Base-by-base conservation (phyloP, 2,888 invertebrate genomes). In the Oegoconia quadripuncta region DNA sequence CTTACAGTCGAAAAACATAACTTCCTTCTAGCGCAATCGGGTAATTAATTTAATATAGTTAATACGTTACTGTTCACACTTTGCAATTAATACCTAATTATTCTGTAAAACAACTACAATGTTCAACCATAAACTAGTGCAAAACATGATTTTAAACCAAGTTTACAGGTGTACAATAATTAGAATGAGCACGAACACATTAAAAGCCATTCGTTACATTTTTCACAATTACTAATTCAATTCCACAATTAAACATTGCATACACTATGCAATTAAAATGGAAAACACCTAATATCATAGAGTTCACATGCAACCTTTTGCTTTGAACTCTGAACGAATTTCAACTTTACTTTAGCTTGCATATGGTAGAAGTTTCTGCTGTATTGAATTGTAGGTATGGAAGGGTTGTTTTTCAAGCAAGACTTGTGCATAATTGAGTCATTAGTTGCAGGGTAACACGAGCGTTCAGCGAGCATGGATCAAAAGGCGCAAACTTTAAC, bases 401-500 rank as follows among this genome's bases (percentile, higher is more conserved):
- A 16, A 27, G 7, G 11, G 26, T 34, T 16, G 23, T 13, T 11
- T 14, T 15, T 27, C 23, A 33, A 4, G 15, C 7, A 30, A 12
- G 26, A 8, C 51, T 46, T 48, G 41, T 55, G 59, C 65, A 64
- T 74, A 81, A 80, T 79, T 78, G 72, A 79, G 72, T 78, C 72
- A 77, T 79, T 78, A 79, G 72, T 64, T 64, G 54, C 58, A 62
- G 56, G 62, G 72, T 61, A 71, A 71, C 69, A 62, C 54, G 60
- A 70, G 70, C 74, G 69, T n/a, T n/a, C n/a, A n/a, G 74, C 71
- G 75, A 65, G 68, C 71, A 74, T 74, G 63, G 70, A 64, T 74
- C 69, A 71, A 69, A 75, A 76, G 70, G 71, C 69, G 67, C 66
- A 64, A 55, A n/a, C n/a, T n/a, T n/a, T n/a, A n/a, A n/a, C n/a